phyloP scores from a whole-genome alignment of 2,888 invertebrate species.

The Hirudinaria manillensis region DNA sequence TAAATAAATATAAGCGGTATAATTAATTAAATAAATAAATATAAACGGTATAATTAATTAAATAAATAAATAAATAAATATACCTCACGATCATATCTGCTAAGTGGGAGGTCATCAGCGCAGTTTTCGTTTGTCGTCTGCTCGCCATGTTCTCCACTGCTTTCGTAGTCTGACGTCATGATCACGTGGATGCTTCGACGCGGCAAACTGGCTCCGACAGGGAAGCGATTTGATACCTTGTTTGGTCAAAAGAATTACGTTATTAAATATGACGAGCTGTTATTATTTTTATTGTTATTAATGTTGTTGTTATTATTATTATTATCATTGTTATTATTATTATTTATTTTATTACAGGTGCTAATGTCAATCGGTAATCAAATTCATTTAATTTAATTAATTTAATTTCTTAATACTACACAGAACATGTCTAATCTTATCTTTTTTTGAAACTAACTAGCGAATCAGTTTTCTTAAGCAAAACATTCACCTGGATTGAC shows the following conservation, averaged over 20 bases:
- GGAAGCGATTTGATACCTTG: neutral
- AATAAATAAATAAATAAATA: too few relatives aligned
- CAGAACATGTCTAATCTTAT: too few relatives aligned
- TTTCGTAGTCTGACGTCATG: conserved; percentile 18
- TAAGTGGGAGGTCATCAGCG: too few relatives aligned
- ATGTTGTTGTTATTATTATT: neutral
- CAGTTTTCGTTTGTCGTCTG: neutral
- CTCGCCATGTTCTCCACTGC: neutral
- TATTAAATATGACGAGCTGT: too few relatives aligned
- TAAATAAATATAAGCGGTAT: too few relatives aligned
- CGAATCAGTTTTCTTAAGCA: neutral
- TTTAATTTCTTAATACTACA: too few relatives aligned
- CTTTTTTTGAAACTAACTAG: neutral
- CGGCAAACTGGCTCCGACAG: neutral
- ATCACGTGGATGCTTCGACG: conserved; percentile 2
- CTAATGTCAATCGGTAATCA: too few relatives aligned
- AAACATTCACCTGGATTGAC: conserved; percentile 2
- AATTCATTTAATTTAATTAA: too few relatives aligned
- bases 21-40: too few relatives aligned
- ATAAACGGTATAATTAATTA: too few relatives aligned
- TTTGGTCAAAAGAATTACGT: too few relatives aligned
- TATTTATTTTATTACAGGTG: neutral
- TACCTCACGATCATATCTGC: too few relatives aligned
- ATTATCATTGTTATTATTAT: neutral
- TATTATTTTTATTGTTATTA: neutral